These are phyloP conservation scores for Drepana arcuata DNA, from an alignment of 1,140 invertebrate genomes.

Conservation along the genomic window DNA sequence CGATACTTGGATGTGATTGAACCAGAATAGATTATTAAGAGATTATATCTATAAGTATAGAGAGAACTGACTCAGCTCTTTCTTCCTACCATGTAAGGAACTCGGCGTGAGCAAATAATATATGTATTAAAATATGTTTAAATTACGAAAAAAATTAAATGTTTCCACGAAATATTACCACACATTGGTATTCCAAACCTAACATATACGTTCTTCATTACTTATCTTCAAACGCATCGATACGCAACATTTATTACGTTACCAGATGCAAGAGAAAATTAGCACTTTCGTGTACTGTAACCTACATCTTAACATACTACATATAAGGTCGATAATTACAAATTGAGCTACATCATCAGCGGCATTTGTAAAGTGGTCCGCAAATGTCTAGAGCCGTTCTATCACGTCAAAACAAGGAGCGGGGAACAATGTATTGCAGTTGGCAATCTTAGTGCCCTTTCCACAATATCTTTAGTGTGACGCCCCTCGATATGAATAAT, in stretches of 20 bases:
- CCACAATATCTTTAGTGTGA: slow-evolving; percentile 64
- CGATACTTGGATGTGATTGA: no score
- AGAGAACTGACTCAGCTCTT: no score
- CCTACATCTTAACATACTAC: not conserved
- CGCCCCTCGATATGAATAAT: slow-evolving; percentile 67
- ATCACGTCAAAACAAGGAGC: slow-evolving; percentile 64
- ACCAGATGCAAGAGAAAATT: slow-evolving; percentile 19
- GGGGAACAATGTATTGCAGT: slow-evolving; percentile 62
- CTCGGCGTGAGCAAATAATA: no score
- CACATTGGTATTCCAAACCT: slow-evolving; percentile 30
- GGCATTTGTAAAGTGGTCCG: slow-evolving; percentile 25
- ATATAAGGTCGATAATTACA: slow-evolving; percentile 16
- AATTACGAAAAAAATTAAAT: no score
- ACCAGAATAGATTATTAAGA: no score
- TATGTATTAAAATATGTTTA: no score
- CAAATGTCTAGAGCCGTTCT: slow-evolving; percentile 47
- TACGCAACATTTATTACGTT: slow-evolving; percentile 66
- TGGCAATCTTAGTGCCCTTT: slow-evolving; percentile 67
- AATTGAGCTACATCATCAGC: not conserved
- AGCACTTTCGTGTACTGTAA: not conserved
- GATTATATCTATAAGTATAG: no score
- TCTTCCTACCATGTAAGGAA: no score
- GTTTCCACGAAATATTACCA: slow-evolving; percentile 26
- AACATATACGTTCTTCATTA: slow-evolving; percentile 57
- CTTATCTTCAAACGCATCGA: slow-evolving; percentile 67